phyloP scores from a whole-genome alignment of 2,888 invertebrate species.

The Pammene aurita region DNA sequence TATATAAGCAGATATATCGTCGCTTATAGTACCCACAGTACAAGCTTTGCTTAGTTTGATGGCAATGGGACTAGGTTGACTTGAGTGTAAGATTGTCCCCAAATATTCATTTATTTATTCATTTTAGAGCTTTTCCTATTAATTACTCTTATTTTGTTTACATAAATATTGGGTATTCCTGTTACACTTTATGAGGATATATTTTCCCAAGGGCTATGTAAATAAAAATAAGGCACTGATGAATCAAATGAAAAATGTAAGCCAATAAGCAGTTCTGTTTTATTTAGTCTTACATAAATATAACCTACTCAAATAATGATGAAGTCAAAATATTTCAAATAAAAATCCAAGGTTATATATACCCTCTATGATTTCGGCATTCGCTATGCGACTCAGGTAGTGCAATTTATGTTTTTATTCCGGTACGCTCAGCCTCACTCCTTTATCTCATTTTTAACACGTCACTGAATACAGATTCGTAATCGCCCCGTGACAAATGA shows the following conservation, averaged over 20 bases:
- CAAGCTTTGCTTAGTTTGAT: no score
- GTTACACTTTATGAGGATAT: no score
- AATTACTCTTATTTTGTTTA: background rate
- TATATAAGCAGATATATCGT: no score
- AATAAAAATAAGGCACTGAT: background rate
- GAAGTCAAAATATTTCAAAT: no score
- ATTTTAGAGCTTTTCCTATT: background rate
- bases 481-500: slow-evolving; percentile 39
- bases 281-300: no score
- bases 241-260: background rate
- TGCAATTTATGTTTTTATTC: slow-evolving; percentile 39
- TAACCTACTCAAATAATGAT: no score
- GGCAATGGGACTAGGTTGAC: no score
- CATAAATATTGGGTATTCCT: background rate
- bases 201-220: background rate
- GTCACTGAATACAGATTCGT: slow-evolving; percentile 39
- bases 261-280: background rate
- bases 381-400: slow-evolving; percentile 35
- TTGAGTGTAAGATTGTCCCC: no score
- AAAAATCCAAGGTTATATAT: slow-evolving; percentile 13
- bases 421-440: slow-evolving; percentile 26
- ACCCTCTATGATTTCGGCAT: slow-evolving; percentile 10
- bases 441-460: slow-evolving; percentile 41
- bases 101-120: no score
- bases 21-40: no score